Evolutionary conservation across 2,888 invertebrate genomes (phyloP), one percentile per base, ranked within the genome.

Genomic region (Doris montereyensis): DNA sequence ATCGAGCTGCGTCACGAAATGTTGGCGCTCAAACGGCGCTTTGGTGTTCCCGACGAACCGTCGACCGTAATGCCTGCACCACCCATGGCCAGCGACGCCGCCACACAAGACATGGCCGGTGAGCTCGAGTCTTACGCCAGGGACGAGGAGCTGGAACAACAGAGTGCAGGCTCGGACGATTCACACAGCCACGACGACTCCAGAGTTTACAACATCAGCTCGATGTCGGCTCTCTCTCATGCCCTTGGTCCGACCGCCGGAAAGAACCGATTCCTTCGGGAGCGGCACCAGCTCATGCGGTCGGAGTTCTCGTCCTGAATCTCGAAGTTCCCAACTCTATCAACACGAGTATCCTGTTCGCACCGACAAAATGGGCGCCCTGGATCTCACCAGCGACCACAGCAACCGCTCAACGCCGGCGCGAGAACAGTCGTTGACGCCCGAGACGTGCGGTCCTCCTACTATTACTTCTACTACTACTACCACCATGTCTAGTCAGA

Each of bases 1-100:
- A 85, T 91, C 8, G 89, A 90, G 79, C 84, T 91, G 4, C 84
- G 87, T 65, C 88, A 90, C 35, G 91, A 91, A 82, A 87, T 90
- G 28, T 87, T 87, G 0, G 82, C 89, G 35, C 81, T 91, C 35
- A 88, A 89, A 78, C 85, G 86, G 71, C 89, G 90, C 74, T 88
- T 89, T 71, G 89, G 73, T 3, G 5, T 62, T 5, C n/a, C 21
- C 21, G 62, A n/a, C 4, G 60, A 17, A 24, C 24, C 41, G 21
- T 34, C 17, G 67, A 62, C 73, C 30, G 30, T 10, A n/a, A 2
- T 13, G 1, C 35, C 41, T 1, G 41, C 35, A 3, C 52, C 26
- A 1, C 35, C 57, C 0, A 68, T 73, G n/a, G n/a, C n/a, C n/a
- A n/a, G n/a, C n/a, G n/a, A 3, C 34, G 52, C n/a, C 32, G 17